phyloP scores from a whole-genome alignment of 2,797 vertebrate species.

The Propithecus deckenii region DNA sequence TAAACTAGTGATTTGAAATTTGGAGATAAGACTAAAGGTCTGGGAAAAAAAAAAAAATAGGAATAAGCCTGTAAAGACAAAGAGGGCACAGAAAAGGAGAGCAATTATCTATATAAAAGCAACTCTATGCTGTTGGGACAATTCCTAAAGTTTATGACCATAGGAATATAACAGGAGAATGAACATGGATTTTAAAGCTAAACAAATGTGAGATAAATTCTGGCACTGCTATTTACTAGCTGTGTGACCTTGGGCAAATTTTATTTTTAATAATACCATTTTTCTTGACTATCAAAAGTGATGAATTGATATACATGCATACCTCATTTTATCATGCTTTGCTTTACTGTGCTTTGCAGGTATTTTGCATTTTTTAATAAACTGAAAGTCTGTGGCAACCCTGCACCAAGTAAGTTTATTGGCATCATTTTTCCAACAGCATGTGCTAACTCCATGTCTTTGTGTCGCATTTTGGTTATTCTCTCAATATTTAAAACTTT shows the following conservation, averaged over 20 bases:
- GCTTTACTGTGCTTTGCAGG: neutral
- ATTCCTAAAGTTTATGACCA: neutral
- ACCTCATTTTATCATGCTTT: neutral
- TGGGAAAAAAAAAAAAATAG: neutral
- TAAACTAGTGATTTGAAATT: neutral
- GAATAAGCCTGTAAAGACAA: neutral
- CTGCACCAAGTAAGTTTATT: neutral
- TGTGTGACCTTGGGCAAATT: neutral
- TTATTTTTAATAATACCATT: neutral
- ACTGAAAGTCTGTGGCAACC: neutral
- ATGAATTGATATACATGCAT: neutral
- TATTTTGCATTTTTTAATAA: neutral
- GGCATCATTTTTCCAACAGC: neutral
- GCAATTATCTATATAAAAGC: neutral
- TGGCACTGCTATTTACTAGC: neutral
- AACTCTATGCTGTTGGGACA: neutral
- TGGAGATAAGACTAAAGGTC: neutral
- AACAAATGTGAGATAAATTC: neutral
- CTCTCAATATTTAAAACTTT: neutral
- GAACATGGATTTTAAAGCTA: neutral
- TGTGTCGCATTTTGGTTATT: neutral
- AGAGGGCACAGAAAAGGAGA: neutral
- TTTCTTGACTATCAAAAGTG: neutral
- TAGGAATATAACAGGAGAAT: neutral
- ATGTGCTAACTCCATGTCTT: neutral